Evolutionary conservation across 2,888 invertebrate genomes (phyloP), one percentile per base, ranked within the genome.

Genomic region (Eupsilia transversa): DNA sequence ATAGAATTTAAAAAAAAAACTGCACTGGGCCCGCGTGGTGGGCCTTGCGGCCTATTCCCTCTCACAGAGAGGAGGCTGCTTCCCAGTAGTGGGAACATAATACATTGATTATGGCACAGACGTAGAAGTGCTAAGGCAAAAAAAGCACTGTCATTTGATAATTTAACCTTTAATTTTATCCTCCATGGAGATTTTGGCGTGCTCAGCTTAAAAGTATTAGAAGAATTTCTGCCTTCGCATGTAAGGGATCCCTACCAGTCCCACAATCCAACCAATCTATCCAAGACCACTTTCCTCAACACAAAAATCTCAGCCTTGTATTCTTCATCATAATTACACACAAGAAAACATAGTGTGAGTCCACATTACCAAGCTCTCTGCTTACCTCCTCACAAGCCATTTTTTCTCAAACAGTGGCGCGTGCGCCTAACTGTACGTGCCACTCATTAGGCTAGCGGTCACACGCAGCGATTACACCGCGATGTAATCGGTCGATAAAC

Each of bases 381-480:
- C 63, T 64, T 52, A 60, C 64, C 38, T 54, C 20, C 27, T n/a
- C 35, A 33, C 30, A 33, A 43, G 27, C 27, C 6, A 17, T 79
- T 78, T 72, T 74, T 80, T 59, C 72, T 43, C 67, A 69, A 74
- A 78, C 72, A 81, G 79, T 80, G 80, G 86, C 90, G 87, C 90
- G 88, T 88, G 91, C 90, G 87, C 88, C 74, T 88, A 89, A 88
- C 88, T 88, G 90, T 90, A 91, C 92, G 92, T 91, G 92, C 88
- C 84, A 84, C 86, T 92, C 92, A 91, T 92, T 92, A 92, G 77
- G 57, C 84, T 82, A 83, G 85, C 87, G 84, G 87, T 78, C 80
- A 77, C 79, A 79, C 78, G 83, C 82, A 64, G 75, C 84, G 82
- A 79, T 84, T 84, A 81, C 79, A 20, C 56, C 59, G 71, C 66